These are phyloP conservation scores for Biston stratarius DNA, from an alignment of 2,888 invertebrate species.

Conservation along the genomic window DNA sequence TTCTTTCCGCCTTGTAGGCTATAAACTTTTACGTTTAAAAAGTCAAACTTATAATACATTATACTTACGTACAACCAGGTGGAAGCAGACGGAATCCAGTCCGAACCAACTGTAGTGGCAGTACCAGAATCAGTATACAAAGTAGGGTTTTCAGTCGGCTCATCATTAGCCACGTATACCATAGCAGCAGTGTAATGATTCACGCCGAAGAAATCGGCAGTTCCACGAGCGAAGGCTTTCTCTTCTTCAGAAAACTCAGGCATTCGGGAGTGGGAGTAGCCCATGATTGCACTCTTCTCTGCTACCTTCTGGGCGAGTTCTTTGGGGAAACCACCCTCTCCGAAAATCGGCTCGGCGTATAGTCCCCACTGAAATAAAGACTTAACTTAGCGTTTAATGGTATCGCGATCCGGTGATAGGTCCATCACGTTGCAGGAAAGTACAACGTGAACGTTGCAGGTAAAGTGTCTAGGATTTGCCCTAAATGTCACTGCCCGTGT, in stretches of 20 bases:
- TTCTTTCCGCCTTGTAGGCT: no score
- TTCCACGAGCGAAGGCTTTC: constrained; percentile 60
- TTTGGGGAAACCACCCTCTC: constrained; percentile 83
- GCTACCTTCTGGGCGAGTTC: constrained; percentile 76
- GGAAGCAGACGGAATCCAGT: constrained; percentile 62
- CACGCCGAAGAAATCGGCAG: constrained; percentile 81
- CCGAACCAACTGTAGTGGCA: constrained; percentile 46
- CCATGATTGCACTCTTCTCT: constrained; percentile 73
- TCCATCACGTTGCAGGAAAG: no score
- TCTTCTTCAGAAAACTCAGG: constrained; percentile 78
- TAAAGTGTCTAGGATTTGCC: no score
- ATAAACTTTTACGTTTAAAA: no score
- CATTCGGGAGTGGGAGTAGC: constrained; percentile 71
- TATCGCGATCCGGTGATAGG: no score
- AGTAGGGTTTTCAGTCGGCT: constrained; percentile 37
- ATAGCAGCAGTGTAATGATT: constrained; percentile 88
- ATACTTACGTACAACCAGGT: constrained; percentile 63
- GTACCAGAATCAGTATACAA: constrained; percentile 57
- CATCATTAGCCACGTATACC: constrained; percentile 51
- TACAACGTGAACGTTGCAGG: no score
- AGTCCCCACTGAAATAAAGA: constrained; percentile 68
- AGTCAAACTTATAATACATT: not conserved
- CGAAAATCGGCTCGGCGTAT: constrained; percentile 80
- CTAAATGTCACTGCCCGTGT: no score
- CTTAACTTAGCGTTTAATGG: not conserved